Percentiles rank a stretch among this genome's conserved stretches.
phyloP scores from a whole-genome alignment of 2,797 vertebrate species.

The Calcarius lapponicus region DNA sequence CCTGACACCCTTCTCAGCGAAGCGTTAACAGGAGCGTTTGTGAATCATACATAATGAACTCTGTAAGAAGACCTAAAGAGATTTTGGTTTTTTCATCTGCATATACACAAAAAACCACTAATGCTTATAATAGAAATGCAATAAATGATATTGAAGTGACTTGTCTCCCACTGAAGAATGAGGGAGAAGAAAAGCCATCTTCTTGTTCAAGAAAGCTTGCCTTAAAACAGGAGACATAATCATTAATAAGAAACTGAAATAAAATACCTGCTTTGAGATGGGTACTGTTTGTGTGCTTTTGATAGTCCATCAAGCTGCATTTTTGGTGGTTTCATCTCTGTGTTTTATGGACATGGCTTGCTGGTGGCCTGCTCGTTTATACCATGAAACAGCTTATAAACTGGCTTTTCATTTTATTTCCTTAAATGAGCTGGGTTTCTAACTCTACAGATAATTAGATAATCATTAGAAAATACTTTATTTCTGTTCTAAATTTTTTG shows the following conservation, averaged over 20 bases:
- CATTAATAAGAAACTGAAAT: background rate
- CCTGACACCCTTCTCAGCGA: background rate
- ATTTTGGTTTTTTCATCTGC: background rate
- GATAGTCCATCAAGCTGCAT: background rate
- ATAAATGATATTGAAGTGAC: background rate
- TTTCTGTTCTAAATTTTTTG: background rate
- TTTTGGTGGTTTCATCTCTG: background rate
- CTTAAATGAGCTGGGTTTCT: background rate
- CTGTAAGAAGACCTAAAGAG: background rate
- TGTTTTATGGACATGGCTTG: background rate
- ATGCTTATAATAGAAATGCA: background rate
- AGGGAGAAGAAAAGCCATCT: background rate
- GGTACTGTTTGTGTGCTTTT: rapidly evolving
- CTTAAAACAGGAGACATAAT: background rate
- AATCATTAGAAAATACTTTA: background rate
- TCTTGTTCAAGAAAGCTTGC: background rate
- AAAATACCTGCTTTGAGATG: background rate
- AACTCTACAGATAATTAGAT: background rate
- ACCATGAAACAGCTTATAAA: slow-evolving; percentile 10
- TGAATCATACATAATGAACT: background rate
- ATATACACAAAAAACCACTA: background rate
- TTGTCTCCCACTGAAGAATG: background rate
- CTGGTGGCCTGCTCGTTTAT: background rate
- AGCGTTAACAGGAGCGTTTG: background rate
- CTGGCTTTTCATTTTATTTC: background rate